Conservation (phyloP, 2,797 vertebrate genomes). For the Sciurus carolinensis region DNA sequence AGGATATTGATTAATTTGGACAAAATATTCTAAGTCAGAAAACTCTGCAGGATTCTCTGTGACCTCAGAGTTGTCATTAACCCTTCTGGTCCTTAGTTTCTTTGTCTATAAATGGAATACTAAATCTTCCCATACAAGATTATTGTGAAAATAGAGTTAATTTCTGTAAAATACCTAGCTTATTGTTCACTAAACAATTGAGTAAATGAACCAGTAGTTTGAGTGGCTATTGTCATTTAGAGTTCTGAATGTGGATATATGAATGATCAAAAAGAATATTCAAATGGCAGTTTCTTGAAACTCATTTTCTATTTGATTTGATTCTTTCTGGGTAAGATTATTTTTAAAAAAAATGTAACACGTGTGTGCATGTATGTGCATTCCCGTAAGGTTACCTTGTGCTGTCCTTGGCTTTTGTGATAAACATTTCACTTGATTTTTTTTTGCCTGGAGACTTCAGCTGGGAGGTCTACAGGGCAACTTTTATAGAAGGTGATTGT, state of each 20-base stretch:
- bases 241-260: not conserved
- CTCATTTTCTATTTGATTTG: slow-evolving; percentile 8
- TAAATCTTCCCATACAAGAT: not conserved
- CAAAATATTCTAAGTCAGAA: not conserved
- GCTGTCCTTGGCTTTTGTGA: not conserved
- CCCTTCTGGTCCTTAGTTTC: not conserved
- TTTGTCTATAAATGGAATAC: not conserved
- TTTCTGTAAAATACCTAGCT: not conserved
- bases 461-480: not conserved
- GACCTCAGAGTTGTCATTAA: not conserved
- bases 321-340: slow-evolving; percentile 1
- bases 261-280: not conserved
- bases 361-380: not conserved
- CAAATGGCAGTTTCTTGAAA: not conserved
- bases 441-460: not conserved
- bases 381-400: not conserved
- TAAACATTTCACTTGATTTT: not conserved
- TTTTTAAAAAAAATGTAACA: not conserved
- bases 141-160: not conserved
- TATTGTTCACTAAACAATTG: not conserved
- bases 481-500: not conserved
- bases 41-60: not conserved
- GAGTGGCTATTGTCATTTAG: not conserved
- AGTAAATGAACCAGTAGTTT: not conserved
- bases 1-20: not conserved